Evolutionary conservation across 2,888 invertebrate genomes (phyloP).

Genomic region (Dolomedes plantarius): DNA sequence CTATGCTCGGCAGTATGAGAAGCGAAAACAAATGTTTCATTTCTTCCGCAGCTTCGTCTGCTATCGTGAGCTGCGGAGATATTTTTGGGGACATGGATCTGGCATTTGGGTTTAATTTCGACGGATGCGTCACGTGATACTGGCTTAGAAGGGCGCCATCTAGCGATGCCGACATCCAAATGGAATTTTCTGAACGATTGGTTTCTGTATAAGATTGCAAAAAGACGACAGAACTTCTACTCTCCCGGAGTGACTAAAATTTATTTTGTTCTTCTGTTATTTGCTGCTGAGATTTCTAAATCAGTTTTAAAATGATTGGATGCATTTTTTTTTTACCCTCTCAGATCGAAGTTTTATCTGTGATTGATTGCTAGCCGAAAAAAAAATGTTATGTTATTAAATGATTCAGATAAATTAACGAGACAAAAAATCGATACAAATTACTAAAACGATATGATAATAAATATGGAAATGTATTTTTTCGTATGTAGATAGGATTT

Average conservation of each 20-base stretch:
- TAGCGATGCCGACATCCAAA: constrained; percentile 22
- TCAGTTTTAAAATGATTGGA: too few species aligned
- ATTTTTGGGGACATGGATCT: constrained; percentile 46
- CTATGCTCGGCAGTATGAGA: not conserved
- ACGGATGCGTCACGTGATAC: constrained; percentile 44
- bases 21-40: not conserved
- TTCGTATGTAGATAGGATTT: too few species aligned
- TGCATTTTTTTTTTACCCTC: too few species aligned
- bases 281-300: too few species aligned
- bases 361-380: too few species aligned
- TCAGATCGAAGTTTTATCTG: too few species aligned
- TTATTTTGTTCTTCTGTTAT: not conserved
- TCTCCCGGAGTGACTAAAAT: not conserved
- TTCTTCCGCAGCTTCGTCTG: not conserved
- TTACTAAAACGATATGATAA: too few species aligned
- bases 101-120: constrained; percentile 29
- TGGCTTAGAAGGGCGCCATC: constrained; percentile 27
- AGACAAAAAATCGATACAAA: too few species aligned
- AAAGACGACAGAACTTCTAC: not conserved
- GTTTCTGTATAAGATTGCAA: not conserved
- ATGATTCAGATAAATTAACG: too few species aligned
- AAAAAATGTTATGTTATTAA: too few species aligned
- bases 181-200: constrained; percentile 56
- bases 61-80: constrained; percentile 11
- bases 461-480: too few species aligned